Conservation (phyloP, 35 echinoderm and acorn worm species). For the Amphiura filiformis region DNA sequence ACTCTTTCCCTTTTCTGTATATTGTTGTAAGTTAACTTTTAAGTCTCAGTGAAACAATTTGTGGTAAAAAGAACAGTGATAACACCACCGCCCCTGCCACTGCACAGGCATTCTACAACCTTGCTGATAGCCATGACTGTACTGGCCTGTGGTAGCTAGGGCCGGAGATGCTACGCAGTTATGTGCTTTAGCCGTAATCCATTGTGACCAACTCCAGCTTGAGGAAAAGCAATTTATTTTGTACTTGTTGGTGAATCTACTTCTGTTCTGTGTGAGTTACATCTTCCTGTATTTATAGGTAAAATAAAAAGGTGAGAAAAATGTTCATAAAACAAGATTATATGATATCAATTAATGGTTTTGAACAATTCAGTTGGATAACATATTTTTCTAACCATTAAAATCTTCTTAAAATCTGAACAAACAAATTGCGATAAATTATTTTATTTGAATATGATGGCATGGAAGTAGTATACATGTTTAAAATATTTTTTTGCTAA, state of each 20-base stretch:
- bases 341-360: no score
- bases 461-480: no score
- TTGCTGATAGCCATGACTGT: not conserved
- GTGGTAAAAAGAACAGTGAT: not conserved
- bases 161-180: not conserved
- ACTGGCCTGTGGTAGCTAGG: not conserved
- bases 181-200: not conserved
- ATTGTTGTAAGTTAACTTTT: not conserved
- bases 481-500: no score
- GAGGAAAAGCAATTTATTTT: not conserved
- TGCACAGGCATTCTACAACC: not conserved
- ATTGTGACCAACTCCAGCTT: not conserved
- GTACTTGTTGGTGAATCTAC: not conserved
- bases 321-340: no score
- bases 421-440: no score
- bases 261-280: not conserved
- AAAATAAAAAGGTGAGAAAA: no score
- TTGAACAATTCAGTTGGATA: no score
- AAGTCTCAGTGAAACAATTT: no score
- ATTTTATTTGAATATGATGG: no score
- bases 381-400: no score
- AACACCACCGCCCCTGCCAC: not conserved
- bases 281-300: no score
- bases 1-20: not conserved
- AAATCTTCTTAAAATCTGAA: no score